Evolutionary conservation across 37 sponge, comb jelly and placozoan species (phyloP), one percentile per base, ranked within the genome.

Genomic region (Beroe forskalii): DNA sequence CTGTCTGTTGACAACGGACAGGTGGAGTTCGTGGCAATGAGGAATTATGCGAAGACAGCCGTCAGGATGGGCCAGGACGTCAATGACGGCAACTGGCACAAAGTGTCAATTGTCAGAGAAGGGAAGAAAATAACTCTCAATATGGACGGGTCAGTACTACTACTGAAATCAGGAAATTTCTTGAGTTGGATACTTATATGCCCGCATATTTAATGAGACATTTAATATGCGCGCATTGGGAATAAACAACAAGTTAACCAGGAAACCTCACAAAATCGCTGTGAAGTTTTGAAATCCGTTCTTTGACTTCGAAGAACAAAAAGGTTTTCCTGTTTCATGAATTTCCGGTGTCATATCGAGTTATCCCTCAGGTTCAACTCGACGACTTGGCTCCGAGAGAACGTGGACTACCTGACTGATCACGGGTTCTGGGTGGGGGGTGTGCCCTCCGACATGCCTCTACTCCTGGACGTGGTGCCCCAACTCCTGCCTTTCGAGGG

Each of bases 401-500:
- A 44, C 31, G 86, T 41, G 2, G 55, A 38, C 28, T 41, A 44
- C 30, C 86, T 37, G 28, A 80, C 86, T 42, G 17, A 35, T n/a
- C 55, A 41, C 30, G 86, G 86, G 12, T 80, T 80, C 55, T 80
- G 44, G 55, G 14, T 80, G 17, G 86, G 40, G 2, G 86, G 86
- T n/a, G 28, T 80, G 14, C 86, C 86, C 27, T 30, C 37, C 23
- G 24, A 9, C 55, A n/a, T 80, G n/a, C 44, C 86, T 6, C 24
- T 80, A 25, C 44, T 44, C n/a, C 44, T 44, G 3, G 55, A 41
- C 31, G 86, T 41, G 9, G 86, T 80, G 8, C 44, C 86, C 35
- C 86, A 80, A n/a, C 86, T 80, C 30, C 86, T 80, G 24, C 86
- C 86, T 1, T 80, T 80, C 28, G 55, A 44, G 55, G 86, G 86